A percentile compares a stretch with the other conserved stretches of the same genome.
Conservation (phyloP, 2,797 vertebrate species). For the Microctenopoma steveboyesi region DNA sequence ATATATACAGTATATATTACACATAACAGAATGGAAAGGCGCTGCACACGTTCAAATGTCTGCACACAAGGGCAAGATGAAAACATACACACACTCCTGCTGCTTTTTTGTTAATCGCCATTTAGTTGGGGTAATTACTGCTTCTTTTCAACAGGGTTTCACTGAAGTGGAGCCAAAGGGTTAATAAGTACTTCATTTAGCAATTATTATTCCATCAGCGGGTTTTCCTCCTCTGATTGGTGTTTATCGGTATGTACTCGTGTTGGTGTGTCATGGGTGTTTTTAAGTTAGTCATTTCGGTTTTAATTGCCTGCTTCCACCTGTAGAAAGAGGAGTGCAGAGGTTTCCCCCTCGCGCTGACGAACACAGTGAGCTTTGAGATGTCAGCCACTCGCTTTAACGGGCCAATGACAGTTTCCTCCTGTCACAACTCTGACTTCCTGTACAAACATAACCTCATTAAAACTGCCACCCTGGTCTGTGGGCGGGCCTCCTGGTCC, state of each 20-base stretch:
- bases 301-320: constrained; percentile 82
- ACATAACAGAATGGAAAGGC: constrained; percentile 1
- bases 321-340: constrained; percentile 73
- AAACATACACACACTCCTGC: constrained; percentile 16
- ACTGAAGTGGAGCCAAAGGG: constrained; percentile 57
- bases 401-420: constrained; percentile 82
- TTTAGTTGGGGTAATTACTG: constrained; percentile 64
- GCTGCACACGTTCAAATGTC: not conserved
- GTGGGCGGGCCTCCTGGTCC: constrained; percentile 80
- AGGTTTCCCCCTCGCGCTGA: constrained; percentile 70
- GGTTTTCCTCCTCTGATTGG: constrained; percentile 64
- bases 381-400: constrained; percentile 80
- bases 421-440: constrained; percentile 84
- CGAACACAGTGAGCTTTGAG: constrained; percentile 76
- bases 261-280: constrained; percentile 58
- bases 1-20: no score
- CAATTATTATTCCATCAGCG: constrained; percentile 70
- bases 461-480: constrained; percentile 81
- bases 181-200: constrained; percentile 73
- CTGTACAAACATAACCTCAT: constrained; percentile 85
- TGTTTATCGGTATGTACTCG: constrained; percentile 68
- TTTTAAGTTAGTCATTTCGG: constrained; percentile 66
- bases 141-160: constrained; percentile 55
- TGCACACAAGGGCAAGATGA: constrained; percentile 13
- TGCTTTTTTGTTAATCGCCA: constrained; percentile 64